Conservation (phyloP, 2,888 invertebrate genomes). For the Protophormia terraenovae region DNA sequence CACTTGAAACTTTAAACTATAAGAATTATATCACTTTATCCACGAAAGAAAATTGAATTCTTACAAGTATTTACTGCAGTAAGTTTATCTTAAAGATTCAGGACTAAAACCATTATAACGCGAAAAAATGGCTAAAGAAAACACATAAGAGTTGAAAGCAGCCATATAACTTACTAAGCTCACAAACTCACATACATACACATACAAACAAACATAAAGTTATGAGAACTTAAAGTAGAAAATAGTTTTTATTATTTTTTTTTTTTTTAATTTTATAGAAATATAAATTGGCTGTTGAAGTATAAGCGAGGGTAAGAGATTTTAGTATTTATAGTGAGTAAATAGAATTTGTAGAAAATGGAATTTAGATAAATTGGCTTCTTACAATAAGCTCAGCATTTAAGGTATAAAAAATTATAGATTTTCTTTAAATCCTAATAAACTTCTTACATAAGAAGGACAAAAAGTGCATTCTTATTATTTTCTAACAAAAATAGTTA, state of each 20-base stretch:
- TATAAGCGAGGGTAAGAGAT: background rate
- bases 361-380: constrained; percentile 63
- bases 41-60: constrained; percentile 56
- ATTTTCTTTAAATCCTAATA: constrained; percentile 48
- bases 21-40: constrained; percentile 51
- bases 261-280: constrained; percentile 5
- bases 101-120: constrained; percentile 49
- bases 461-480: constrained; percentile 48
- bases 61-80: constrained; percentile 58
- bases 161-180: background rate
- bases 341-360: constrained; percentile 62
- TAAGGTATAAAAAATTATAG: constrained; percentile 34
- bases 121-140: constrained; percentile 52
- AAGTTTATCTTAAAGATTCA: constrained; percentile 55
- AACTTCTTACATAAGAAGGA: constrained; percentile 24
- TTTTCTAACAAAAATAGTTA: constrained; percentile 19
- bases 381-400: constrained; percentile 51
- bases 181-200: background rate
- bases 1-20: constrained; percentile 40
- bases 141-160: constrained; percentile 36
- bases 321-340: constrained; percentile 54
- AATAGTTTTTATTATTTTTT: constrained; percentile 2
- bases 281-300: background rate
- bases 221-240: constrained; percentile 40
- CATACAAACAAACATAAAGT: constrained; percentile 14